Evolutionary conservation across 2,797 vertebrate species (phyloP), one percentile per base, ranked within the genome.

Genomic region (Vireo griseus): DNA sequence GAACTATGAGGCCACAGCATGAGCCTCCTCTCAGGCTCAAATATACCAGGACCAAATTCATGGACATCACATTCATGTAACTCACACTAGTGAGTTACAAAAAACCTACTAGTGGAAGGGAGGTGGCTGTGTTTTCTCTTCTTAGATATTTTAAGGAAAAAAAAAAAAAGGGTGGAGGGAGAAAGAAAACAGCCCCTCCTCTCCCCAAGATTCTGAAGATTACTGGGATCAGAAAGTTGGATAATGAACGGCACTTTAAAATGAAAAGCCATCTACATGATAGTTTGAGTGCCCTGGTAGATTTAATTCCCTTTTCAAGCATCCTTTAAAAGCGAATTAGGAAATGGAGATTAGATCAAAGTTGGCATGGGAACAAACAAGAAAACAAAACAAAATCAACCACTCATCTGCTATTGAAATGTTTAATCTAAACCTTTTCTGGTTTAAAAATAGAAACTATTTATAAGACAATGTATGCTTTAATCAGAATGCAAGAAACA

Each of bases 351-450:
- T 81, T 81, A 86, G 40, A 84, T n/a, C 44, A 59, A 42, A 59
- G 42, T 71, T 88, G 82, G 87, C 82, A 85, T 39, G 51, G 51
- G 59, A 96, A 94, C 69, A 96, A 96, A 94, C 63, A 93, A 88
- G 63, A 92, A 93, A 95, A 80, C 51, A 87, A 83, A 93, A 55
- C 25, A 68, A 92, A 92, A 86, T 88, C 73, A 92, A 57, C 47
- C 11, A 72, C 47, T 80, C 65, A 58, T 73, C 67, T 52, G 5
- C 45, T 80, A 62, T 67, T 93, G 79, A 91, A 86, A 75, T 1
- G 2, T 78, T 69, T 86, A 82, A 91, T 83, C 35, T 76, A 90
- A 90, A 95, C 59, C 26, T 72, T 72, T 71, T 91, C 63, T 31
- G 19, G 29, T 61, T 94, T 81, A 92, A 95, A 95, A 94, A 85